phyloP scores from a whole-genome alignment of 2,797 vertebrate genomes.

The Loriculus beryllinus region DNA sequence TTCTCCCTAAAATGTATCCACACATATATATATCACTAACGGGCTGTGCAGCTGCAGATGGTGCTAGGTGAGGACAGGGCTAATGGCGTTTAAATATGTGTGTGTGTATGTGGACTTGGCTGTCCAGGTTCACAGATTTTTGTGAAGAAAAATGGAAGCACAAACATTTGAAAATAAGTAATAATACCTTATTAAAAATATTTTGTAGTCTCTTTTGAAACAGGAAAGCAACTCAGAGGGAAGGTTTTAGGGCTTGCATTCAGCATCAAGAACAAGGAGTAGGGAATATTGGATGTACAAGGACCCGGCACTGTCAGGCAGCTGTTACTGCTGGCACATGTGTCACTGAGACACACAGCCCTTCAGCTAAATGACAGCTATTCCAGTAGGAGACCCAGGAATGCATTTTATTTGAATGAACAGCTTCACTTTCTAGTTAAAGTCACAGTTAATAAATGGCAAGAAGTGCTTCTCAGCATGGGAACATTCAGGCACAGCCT shows the following conservation, averaged over 20 bases:
- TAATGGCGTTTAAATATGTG: background rate
- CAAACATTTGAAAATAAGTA: background rate
- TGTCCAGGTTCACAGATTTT: background rate
- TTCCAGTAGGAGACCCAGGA: conserved; percentile 43
- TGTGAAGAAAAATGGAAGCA: background rate
- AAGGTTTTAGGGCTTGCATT: background rate
- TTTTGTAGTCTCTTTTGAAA: background rate
- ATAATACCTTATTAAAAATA: background rate
- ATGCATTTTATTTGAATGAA: conserved; percentile 43
- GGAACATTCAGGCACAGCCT: conserved; percentile 17
- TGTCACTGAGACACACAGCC: background rate
- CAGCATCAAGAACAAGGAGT: background rate
- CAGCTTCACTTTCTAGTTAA: conserved; percentile 62
- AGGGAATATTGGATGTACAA: background rate
- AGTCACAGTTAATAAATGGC: conserved; percentile 64
- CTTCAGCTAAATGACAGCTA: conserved; percentile 45
- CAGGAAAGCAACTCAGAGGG: background rate
- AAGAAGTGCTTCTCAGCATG: conserved; percentile 52
- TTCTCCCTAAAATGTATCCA: background rate
- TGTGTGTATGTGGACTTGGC: background rate
- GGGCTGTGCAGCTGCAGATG: background rate
- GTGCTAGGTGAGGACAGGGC: background rate
- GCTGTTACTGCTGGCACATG: background rate
- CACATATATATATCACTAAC: background rate
- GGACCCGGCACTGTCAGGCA: rapidly evolving